These are phyloP conservation scores for Prochilodus magdalenae DNA, from an alignment of 2,113 vertebrate species.

Conservation along the genomic window DNA sequence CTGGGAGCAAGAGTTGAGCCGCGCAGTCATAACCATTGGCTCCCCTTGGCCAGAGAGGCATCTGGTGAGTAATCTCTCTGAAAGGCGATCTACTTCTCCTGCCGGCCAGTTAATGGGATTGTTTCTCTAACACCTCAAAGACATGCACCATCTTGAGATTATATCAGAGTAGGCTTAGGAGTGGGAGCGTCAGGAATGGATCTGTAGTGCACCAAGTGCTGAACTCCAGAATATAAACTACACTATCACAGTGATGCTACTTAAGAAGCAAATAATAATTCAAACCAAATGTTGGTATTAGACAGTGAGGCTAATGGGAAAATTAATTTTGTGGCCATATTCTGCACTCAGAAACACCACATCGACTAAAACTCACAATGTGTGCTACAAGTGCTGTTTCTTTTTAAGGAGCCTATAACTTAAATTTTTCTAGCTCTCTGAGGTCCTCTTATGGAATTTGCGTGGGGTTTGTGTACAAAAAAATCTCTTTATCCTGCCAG, in stretches of 20 bases:
- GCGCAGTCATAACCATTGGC: constrained; percentile 61
- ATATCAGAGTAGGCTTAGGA: constrained; percentile 48
- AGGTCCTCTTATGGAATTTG: no score
- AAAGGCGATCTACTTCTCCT: constrained; percentile 65
- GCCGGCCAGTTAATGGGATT: constrained; percentile 67
- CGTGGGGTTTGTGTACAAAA: no score
- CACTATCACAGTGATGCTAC: background rate
- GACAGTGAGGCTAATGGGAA: background rate
- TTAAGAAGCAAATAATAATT: background rate
- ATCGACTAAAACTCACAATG: no score
- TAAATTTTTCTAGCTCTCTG: no score
- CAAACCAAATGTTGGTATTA: background rate
- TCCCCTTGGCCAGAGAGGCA: constrained; percentile 60
- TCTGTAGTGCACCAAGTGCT: constrained; percentile 9
- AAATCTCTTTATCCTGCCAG: no score
- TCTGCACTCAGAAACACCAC: no score
- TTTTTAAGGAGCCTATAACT: no score
- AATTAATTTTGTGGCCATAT: background rate
- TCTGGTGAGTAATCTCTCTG: constrained; percentile 74
- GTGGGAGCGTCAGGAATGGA: background rate
- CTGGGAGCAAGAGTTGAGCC: constrained; percentile 52
- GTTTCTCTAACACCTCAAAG: constrained; percentile 67
- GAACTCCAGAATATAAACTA: constrained; percentile 6
- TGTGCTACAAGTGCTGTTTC: no score
- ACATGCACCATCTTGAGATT: constrained; percentile 61